Base-by-base conservation (phyloP, 2,888 invertebrate species). In the Lysandra coridon region DNA sequence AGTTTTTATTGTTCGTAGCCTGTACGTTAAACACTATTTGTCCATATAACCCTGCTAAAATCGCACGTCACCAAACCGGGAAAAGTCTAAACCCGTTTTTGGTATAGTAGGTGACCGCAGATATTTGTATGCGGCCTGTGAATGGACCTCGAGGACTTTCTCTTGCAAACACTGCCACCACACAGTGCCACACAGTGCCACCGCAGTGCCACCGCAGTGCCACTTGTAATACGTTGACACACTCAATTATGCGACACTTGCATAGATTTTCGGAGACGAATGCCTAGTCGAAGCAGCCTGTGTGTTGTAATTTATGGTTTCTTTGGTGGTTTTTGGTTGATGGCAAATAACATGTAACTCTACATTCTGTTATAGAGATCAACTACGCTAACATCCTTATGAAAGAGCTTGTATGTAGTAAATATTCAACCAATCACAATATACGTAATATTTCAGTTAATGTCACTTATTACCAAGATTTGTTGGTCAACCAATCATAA, bases 51-150 rank as follows among this genome's bases (percentile, higher is more conserved):
- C 12, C 64, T 64, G 64, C 64, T 64, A 64, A 64, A 64, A 30
- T 17, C n/a, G 44, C 30, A 49, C 49, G 49, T 30, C 75, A 62
- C 84, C 83, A 83, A 87, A 86, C 85, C 83, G 82, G 83, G 83
- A 83, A 90, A 90, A 88, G 90, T 88, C 88, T 89, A 92, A 94
- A 93, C 93, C 90, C 87, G 94, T 92, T 94, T 91, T 92, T 86
- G 88, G 90, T 91, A 85, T 91, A 87, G 92, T 88, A 90, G 92
- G 91, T 89, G 91, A 90, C 88, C 87, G 91, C 92, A 93, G 93
- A 94, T 93, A 94, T 94, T 94, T 93, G 94, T 94, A 94, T 94
- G 92, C 93, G 89, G 87, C 88, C 90, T 92, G 93, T 93, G 94
- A 94, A 94, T 94, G 92, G 91, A 88, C 90, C 86, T 88, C 87